Base-by-base conservation (phyloP, 2,797 vertebrate genomes). In the Gastrophryne carolinensis region DNA sequence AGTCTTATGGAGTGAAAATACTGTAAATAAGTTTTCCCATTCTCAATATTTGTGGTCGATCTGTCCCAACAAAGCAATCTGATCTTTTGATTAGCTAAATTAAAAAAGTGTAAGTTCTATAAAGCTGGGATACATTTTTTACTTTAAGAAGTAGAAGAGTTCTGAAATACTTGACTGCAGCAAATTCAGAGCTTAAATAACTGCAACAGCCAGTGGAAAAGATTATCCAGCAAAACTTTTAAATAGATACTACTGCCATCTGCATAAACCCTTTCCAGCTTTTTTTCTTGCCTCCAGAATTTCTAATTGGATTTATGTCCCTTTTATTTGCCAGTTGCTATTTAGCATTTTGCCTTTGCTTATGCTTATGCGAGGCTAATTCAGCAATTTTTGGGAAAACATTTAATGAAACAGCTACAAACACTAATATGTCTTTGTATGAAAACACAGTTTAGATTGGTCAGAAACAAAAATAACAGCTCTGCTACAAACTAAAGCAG, bases 201-300 rank as follows among this genome's bases (percentile, higher is more conserved):
- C 41, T 56, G n/a, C 12, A 49, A 5, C 26, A 56, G 6, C 8
- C 11, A 56, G 26, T 30, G 17, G 47, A 65, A 65, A 27, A 15
- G 41, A 65, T 50, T 65, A 44, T 2, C n/a, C 27, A 50, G 62
- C 41, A 50, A 11, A 44, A 49, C n/a, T 29, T 30, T 56, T 56
- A 56, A 56, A 56, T 30, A 24, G 41, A 65, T 65, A 65, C 30
- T 50, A 50, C 61, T 5, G 10, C 61, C 61, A 64, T 65, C 62
- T 50, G 27, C 41, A 65, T 23, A 32, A 50, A 47, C 39, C 47
- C 39, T 30, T 21, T 49, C 41, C 61, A n/a, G 8, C 30, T 19
- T 12, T 56, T 30, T 11, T 41, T 41, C 23, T 27, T 30, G n/a
- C 26, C 6, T 47, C 15, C 11, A 24, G 47, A 15, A 64, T 49